Percentiles rank a stretch among this genome's conserved stretches.
These are phyloP conservation scores for Tenthredo mesomela DNA, from an alignment of 2,888 invertebrate species.

Conservation along the genomic window DNA sequence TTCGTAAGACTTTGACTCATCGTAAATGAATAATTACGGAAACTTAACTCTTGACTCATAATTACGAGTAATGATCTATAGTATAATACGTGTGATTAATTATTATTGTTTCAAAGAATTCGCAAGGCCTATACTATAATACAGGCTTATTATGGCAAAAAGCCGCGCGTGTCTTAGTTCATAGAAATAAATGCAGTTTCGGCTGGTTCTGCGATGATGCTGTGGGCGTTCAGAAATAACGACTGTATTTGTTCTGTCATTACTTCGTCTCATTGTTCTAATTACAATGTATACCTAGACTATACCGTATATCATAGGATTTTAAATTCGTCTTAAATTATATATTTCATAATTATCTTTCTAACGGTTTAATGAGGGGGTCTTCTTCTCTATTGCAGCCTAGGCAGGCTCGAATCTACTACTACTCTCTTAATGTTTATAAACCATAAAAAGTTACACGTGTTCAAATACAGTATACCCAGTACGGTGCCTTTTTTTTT, in stretches of 20 bases:
- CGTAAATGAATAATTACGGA: neutral
- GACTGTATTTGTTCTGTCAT: constrained; percentile 49
- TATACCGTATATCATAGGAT: neutral
- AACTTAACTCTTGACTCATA: neutral
- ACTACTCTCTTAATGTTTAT: neutral
- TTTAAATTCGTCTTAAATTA: neutral
- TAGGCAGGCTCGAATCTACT: too few species aligned
- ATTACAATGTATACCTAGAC: constrained; percentile 18
- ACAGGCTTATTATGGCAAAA: neutral
- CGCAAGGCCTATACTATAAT: neutral
- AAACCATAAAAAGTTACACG: neutral
- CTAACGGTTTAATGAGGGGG: neutral
- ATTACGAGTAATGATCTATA: neutral
- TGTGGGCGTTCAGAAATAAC: constrained; percentile 39
- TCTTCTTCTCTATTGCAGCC: neutral
- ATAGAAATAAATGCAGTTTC: constrained; percentile 48
- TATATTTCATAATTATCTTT: neutral
- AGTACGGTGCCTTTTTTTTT: too few species aligned
- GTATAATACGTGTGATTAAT: constrained; percentile 1
- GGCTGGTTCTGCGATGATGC: constrained; percentile 40
- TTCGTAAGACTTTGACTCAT: neutral
- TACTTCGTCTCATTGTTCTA: constrained; percentile 39
- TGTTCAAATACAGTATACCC: neutral
- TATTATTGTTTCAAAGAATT: constrained; percentile 18
- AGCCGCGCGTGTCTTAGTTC: neutral